Conservation (phyloP, 2,888 invertebrate species). For the Caenorhabditis doughertyi region DNA sequence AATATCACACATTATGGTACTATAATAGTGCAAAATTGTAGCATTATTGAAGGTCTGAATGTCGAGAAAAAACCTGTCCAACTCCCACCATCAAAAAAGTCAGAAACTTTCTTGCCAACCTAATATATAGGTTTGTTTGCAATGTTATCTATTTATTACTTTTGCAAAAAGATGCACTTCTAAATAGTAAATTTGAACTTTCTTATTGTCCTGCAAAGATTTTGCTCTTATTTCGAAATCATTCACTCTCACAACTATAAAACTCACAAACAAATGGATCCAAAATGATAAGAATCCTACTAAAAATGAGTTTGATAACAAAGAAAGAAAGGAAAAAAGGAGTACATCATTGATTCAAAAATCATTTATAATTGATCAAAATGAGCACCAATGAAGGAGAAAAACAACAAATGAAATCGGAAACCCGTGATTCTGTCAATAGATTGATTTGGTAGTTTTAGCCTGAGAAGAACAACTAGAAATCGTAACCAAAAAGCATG, state of each 20-base stretch:
- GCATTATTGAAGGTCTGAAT: too few species aligned
- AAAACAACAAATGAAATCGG: constrained; percentile 1
- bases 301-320: not conserved
- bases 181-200: constrained; percentile 13
- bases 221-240: constrained; percentile 8
- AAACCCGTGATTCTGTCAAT: constrained; percentile 46
- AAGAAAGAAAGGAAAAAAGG: not conserved
- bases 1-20: too few species aligned
- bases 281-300: not conserved
- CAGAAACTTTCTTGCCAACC: too few species aligned
- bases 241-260: constrained; percentile 5
- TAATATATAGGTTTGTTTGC: not conserved
- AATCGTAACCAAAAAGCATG: constrained; percentile 41
- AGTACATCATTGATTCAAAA: constrained; percentile 16
- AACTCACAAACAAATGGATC: constrained; percentile 18
- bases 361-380: constrained; percentile 19
- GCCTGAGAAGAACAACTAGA: constrained; percentile 11
- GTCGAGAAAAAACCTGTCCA: too few species aligned
- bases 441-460: not conserved
- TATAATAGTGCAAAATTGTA: too few species aligned
- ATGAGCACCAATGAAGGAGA: constrained; percentile 1
- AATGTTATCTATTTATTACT: not conserved
- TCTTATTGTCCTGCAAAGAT: not conserved
- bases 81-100: too few species aligned
- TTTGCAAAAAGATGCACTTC: constrained; percentile 12